Evolutionary conservation across 2,113 vertebrate species (phyloP), one percentile per base, ranked within the genome.

Genomic region (Turnix velox): DNA sequence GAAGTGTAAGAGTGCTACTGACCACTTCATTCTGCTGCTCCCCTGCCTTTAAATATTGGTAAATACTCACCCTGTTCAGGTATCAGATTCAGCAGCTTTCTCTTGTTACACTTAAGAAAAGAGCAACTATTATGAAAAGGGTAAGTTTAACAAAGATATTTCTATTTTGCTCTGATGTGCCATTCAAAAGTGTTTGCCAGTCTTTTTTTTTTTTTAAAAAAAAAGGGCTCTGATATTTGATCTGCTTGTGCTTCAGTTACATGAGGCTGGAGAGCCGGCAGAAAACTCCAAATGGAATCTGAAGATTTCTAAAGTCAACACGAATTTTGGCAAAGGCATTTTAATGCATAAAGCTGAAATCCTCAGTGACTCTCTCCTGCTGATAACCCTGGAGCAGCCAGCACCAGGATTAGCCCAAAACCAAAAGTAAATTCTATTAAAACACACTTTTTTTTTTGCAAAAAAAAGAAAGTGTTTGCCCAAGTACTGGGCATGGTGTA

Each of bases 251-350:
- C 48, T 91, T 92, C 88, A 85, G 87, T 95, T 94, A 87, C 89
- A 91, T 6, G 74, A 73, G 82, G 91, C 87, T 82, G 77, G 74
- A 78, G 77, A 91, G 88, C 92, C 91, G 89, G 95, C 74, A 87
- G 91, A 96, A 96, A 79, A 91, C 66, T 79, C 84, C 57, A 84
- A 93, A 59, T 87, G 94, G 95, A 96, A 96, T 94, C 89, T 51
- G 91, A 96, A 96, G 93, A 95, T 93, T 94, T 92, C 92, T 95
- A 82, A 92, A 95, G 92, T 95, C 94, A 95, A 96, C 92, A 94
- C 23, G 37, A 58, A 14, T 25, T 91, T 66, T 96, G 95, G 95
- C 95, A 93, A 54, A 58, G 83, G 42, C 42, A 6, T 73, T 79
- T 92, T 76, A 79, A 92, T 55, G 74, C 42, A 79, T 48, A 92